These are phyloP conservation scores for Pygocentrus nattereri DNA, from an alignment of 2,797 vertebrate genomes.

Conservation along the genomic window DNA sequence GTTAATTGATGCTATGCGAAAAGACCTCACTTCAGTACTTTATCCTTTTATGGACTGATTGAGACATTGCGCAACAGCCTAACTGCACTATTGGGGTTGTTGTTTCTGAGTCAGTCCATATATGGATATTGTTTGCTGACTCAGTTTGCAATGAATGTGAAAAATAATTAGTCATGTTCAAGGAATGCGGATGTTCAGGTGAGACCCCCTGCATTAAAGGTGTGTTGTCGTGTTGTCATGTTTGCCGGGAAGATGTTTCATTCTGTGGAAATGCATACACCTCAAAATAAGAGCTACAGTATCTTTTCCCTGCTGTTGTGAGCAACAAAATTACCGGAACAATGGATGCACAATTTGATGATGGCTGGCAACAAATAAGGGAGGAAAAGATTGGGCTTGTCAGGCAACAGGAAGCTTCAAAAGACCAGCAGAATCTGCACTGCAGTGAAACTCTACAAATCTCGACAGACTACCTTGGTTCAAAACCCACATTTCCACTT, in stretches of 20 bases:
- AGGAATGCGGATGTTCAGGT: constrained; percentile 16
- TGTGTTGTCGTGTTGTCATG: background rate
- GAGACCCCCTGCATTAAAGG: background rate
- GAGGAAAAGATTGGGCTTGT: background rate
- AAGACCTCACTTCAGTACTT: constrained; percentile 66
- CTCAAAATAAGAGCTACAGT: background rate
- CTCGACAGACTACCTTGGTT: background rate
- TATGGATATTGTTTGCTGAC: constrained; percentile 69
- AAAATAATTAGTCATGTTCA: constrained; percentile 48
- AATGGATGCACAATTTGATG: background rate
- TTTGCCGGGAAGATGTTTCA: background rate
- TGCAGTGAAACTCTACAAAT: background rate
- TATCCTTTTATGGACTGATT: constrained; percentile 66
- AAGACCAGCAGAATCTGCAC: background rate
- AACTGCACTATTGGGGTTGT: constrained; percentile 62
- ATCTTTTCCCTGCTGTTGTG: background rate
- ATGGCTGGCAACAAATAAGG: background rate
- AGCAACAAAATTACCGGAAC: background rate
- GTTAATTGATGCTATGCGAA: constrained; percentile 71
- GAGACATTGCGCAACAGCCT: constrained; percentile 71
- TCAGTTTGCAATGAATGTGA: constrained; percentile 37
- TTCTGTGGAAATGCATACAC: background rate
- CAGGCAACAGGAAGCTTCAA: background rate
- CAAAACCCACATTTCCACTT: background rate
- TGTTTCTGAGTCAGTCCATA: constrained; percentile 67